Conservation (phyloP, 2,797 vertebrate genomes). For the Crotalus adamanteus region DNA sequence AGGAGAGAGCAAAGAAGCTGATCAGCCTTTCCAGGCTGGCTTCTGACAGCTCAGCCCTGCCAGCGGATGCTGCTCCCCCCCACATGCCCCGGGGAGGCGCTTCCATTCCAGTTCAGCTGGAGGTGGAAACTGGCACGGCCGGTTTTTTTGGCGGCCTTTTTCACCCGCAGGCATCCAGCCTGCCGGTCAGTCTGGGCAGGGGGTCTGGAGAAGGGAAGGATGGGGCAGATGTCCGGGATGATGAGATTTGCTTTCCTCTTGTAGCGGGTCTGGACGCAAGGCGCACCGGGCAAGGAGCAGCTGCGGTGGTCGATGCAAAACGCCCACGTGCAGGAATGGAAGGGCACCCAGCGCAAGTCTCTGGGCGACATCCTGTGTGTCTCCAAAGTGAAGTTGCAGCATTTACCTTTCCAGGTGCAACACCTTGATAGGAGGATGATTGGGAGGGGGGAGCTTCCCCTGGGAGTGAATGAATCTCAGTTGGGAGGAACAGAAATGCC, state of each 20-base stretch:
- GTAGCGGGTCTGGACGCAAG: constrained; percentile 54
- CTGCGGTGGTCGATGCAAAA: constrained; percentile 84
- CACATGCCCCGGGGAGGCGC: not conserved
- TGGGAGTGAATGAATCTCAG: not conserved
- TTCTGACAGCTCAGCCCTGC: not conserved
- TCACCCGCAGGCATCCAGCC: not conserved
- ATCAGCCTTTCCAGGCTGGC: constrained; percentile 9
- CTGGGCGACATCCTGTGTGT: constrained; percentile 82
- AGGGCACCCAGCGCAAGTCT: constrained; percentile 81
- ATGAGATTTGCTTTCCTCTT: constrained; percentile 34
- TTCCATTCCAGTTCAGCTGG: not conserved
- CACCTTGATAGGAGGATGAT: not conserved
- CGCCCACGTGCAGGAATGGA: constrained; percentile 83
- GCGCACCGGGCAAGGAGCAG: constrained; percentile 72
- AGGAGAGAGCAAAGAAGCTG: too few relatives aligned
- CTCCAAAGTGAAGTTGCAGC: constrained; percentile 89
- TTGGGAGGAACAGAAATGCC: not conserved
- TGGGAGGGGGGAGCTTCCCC: not conserved
- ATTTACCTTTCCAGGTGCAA: constrained; percentile 89
- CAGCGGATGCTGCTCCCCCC: too few relatives aligned
- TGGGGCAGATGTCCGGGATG: not conserved
- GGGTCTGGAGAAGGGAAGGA: not conserved
- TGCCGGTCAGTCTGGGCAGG: too few relatives aligned
- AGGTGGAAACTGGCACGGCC: not conserved
- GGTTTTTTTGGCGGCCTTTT: not conserved